Evolutionary conservation across 37 sponge, comb jelly and placozoan species (phyloP), one percentile per base, ranked within the genome.

Genomic region (Mnemiopsis leidyi): DNA sequence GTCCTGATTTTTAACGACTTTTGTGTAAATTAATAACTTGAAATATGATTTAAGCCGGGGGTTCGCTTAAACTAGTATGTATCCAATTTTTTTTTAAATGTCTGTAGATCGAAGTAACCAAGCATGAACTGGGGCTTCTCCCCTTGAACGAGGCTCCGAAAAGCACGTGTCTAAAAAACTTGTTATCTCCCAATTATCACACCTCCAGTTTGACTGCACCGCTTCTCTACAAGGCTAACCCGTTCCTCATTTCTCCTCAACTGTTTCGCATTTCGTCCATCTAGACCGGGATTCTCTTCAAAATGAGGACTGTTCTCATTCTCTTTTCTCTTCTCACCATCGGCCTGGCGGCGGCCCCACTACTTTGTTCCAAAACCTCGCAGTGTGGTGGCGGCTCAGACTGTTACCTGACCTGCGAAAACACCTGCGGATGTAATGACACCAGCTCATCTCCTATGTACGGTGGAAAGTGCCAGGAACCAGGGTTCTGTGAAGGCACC

Each of bases 401-500:
- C 75, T 71, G 75, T 28, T 71, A 71, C 75, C 5, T 25, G n/a
- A 71, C 75, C 21, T 71, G 75, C n/a, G 75, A 71, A 7, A 71
- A 71, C 30, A 2, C 30, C 30, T 85, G 90, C 24, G 26, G 39
- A 13, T 85, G 90, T 39, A 61, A 85, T 39, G 29, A 39, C 24
- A 40, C 23, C n/a, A 1, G 29, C 0, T 61, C 90, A 39, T 85
- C 39, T 61, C 90, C 90, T n/a, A 13, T 39, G 90, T 85, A 40
- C 90, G 90, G 61, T 9, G 90, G 90, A 38, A 37, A 39, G n/a
- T 85, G 90, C 48, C 90, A 85, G 29, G 24, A 26, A 0, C 3
- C 90, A 21, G 90, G 90, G 24, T 85, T 85, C 90, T 85, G 90
- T 85, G 90, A 85, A 37, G 3, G 3, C 1, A 61, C 38, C 2